Conservation (phyloP, 1,140 invertebrate species). For the Berghia stephanieae region DNA sequence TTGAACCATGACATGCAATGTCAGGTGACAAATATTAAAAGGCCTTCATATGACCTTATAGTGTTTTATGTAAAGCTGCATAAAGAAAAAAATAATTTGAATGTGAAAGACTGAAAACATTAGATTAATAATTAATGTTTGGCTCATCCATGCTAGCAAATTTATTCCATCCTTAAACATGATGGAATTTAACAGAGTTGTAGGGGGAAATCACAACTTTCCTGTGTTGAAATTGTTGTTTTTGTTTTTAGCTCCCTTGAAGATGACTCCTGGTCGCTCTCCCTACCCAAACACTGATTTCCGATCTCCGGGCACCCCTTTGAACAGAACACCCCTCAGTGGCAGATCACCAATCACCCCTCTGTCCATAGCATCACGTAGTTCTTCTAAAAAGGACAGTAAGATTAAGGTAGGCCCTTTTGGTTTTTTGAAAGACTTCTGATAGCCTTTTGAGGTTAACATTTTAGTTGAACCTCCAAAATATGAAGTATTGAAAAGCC, state of each 20-base stretch:
- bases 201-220: too few species aligned
- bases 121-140: too few species aligned
- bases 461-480: too few species aligned
- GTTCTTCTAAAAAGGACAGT: conserved; percentile 78
- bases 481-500: too few species aligned
- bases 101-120: background rate
- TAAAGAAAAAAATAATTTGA: too few species aligned
- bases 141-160: too few species aligned
- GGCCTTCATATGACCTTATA: too few species aligned
- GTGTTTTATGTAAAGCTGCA: too few species aligned
- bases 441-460: background rate
- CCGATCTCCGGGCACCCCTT: conserved; percentile 37
- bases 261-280: conserved; percentile 86
- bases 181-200: too few species aligned
- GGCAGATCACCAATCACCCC: conserved; percentile 47
- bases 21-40: too few species aligned
- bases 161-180: too few species aligned
- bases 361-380: conserved; percentile 62
- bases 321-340: conserved; percentile 25
- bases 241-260: conserved; percentile 79
- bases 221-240: conserved; percentile 27
- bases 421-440: background rate
- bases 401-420: conserved; percentile 71
- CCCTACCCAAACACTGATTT: conserved; percentile 71
- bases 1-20: too few species aligned